Evolutionary conservation across 2,113 vertebrate genomes (phyloP).

Genomic region (Sakesphorus luctuosus): DNA sequence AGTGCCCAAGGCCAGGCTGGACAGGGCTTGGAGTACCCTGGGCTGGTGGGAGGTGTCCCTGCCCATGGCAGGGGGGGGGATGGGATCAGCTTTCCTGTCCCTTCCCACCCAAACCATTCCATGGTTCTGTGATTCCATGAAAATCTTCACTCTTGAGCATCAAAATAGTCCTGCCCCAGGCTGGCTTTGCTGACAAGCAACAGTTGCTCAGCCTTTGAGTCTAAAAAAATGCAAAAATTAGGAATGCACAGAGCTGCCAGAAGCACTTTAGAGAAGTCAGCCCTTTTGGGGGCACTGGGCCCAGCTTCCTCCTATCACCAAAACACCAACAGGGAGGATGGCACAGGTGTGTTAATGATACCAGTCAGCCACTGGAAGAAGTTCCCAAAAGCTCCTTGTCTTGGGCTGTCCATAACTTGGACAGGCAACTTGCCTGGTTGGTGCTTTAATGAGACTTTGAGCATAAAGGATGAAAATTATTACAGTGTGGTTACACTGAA

Average conservation of each 20-base stretch:
- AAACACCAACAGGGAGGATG: accelerated
- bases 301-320: background rate
- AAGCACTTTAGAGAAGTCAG: background rate
- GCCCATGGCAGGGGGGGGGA: background rate
- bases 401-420: background rate
- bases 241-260: background rate
- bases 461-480: background rate
- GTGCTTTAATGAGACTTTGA: background rate
- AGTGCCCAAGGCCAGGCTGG: background rate
- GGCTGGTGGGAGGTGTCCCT: background rate
- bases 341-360: background rate
- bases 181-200: background rate
- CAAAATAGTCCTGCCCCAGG: background rate
- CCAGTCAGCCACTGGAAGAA: background rate
- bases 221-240: background rate
- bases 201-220: background rate
- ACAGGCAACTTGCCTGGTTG: background rate
- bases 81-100: background rate
- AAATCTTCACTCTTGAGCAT: background rate
- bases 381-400: background rate
- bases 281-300: too few relatives aligned
- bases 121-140: background rate
- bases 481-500: background rate
- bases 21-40: accelerated
- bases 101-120: background rate